Evolutionary conservation across 2,888 invertebrate genomes (phyloP).

Genomic region (Salticus scenicus): DNA sequence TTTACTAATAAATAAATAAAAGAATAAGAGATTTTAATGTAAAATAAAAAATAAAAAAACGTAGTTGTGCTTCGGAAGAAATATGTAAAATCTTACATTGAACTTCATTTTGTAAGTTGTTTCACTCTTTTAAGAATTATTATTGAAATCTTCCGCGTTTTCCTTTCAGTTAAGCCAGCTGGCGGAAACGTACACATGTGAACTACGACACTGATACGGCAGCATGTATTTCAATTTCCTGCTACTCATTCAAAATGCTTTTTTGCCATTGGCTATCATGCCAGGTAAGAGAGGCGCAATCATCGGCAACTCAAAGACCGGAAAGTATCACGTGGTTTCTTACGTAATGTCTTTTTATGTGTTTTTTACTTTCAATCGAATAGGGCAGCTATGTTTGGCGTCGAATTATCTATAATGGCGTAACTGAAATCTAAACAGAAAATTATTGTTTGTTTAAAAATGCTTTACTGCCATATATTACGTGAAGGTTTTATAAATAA

Average conservation of each 20-base stretch:
- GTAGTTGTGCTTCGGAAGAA: too few relatives aligned
- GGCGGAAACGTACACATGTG: slow-evolving; percentile 50
- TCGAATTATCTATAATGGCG: background rate
- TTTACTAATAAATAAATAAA: too few relatives aligned
- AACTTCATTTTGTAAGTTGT: too few relatives aligned
- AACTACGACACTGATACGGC: slow-evolving; percentile 46
- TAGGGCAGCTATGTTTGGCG: background rate
- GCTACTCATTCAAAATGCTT: slow-evolving; percentile 47
- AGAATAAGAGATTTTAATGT: too few relatives aligned
- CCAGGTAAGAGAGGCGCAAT: slow-evolving; percentile 32
- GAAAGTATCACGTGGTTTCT: slow-evolving; percentile 52
- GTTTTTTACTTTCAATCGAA: slow-evolving; percentile 9
- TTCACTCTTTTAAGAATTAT: too few relatives aligned
- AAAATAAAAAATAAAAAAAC: too few relatives aligned
- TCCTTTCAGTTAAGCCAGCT: slow-evolving; percentile 27
- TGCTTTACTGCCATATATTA: too few relatives aligned
- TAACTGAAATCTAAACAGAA: too few relatives aligned
- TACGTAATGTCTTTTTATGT: slow-evolving; percentile 46
- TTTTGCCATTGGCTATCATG: slow-evolving; percentile 25
- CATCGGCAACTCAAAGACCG: slow-evolving; percentile 45
- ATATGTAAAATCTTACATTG: too few relatives aligned
- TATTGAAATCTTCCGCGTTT: too few relatives aligned
- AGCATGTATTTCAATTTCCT: slow-evolving; percentile 47
- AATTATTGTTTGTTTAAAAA: too few relatives aligned
- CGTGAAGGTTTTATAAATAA: too few relatives aligned